Conservation (phyloP, 2,888 invertebrate genomes). For the Hirtodrosophila cameraria region DNA sequence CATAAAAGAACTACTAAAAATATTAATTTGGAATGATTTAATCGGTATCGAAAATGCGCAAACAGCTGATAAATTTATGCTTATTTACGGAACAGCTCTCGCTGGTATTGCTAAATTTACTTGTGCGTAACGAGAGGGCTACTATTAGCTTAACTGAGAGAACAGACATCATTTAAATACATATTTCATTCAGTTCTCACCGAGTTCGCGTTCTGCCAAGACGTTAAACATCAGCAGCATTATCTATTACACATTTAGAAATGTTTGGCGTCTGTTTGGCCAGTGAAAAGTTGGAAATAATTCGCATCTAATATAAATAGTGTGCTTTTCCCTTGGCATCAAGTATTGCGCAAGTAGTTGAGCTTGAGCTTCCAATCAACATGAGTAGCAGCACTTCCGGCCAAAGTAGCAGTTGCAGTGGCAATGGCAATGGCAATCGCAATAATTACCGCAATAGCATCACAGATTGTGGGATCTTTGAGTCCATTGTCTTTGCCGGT, state of each 20-base stretch:
- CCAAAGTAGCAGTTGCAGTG: conserved; percentile 73
- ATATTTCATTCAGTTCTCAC: conserved; percentile 49
- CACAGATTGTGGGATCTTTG: conserved; percentile 58
- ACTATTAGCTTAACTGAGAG: conserved; percentile 31
- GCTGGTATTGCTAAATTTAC: conserved; percentile 63
- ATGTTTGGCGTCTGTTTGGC: conserved; percentile 69
- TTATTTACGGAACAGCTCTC: conserved; percentile 15
- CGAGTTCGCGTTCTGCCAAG: conserved; percentile 36
- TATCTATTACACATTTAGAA: conserved; percentile 37
- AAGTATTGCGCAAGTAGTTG: conserved; percentile 63
- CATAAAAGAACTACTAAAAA: too few relatives aligned
- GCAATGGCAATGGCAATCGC: conserved; percentile 45
- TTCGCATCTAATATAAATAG: conserved; percentile 41
- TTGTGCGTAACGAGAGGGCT: conserved; percentile 38
- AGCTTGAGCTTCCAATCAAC: conserved; percentile 30
- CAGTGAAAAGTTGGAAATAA: conserved; percentile 61
- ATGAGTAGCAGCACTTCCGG: conserved; percentile 81
- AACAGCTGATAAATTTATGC: neutral
- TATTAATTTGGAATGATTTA: too few relatives aligned
- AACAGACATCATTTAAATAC: conserved; percentile 2
- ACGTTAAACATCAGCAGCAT: conserved; percentile 24
- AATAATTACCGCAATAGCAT: too few relatives aligned
- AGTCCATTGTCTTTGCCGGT: conserved; percentile 67
- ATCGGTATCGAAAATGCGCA: too few relatives aligned
- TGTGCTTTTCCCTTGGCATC: conserved; percentile 22